phyloP scores from a whole-genome alignment of 2,888 invertebrate species.

The Smittia sp. region DNA sequence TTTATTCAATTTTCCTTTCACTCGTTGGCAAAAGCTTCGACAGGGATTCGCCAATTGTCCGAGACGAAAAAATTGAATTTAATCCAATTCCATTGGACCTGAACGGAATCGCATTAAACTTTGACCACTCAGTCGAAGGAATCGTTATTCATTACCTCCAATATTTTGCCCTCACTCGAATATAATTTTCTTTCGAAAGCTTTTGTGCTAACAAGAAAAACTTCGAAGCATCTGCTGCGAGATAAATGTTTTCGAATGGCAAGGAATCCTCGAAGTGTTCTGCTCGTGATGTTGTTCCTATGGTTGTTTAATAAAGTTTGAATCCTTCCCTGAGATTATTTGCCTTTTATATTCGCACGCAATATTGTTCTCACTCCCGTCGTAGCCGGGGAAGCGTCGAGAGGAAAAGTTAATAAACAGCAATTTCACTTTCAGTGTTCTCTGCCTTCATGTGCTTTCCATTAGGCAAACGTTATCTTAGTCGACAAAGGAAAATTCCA shows the following conservation, averaged over 20 bases:
- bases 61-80: neutral
- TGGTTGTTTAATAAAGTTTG: slow-evolving; percentile 33
- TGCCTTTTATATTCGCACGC: slow-evolving; percentile 9
- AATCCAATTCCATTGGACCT: slow-evolving; percentile 9
- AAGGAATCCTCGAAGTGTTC: neutral
- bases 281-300: neutral
- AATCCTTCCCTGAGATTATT: neutral
- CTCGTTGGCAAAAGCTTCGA: neutral
- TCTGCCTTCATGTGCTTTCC: neutral
- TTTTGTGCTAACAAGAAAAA: too few species aligned
- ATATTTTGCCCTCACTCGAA: neutral
- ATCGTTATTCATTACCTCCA: neutral
- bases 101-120: slow-evolving; percentile 9
- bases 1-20: neutral
- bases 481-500: neutral
- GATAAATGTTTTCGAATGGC: neutral
- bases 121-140: neutral
- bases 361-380: neutral
- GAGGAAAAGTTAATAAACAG: neutral
- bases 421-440: neutral
- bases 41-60: neutral
- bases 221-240: too few species aligned
- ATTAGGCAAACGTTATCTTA: neutral
- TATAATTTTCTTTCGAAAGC: too few species aligned
- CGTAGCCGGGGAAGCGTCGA: neutral